Base-by-base conservation (phyloP, 2,888 invertebrate species). In the Scaptomyza caliginosa region DNA sequence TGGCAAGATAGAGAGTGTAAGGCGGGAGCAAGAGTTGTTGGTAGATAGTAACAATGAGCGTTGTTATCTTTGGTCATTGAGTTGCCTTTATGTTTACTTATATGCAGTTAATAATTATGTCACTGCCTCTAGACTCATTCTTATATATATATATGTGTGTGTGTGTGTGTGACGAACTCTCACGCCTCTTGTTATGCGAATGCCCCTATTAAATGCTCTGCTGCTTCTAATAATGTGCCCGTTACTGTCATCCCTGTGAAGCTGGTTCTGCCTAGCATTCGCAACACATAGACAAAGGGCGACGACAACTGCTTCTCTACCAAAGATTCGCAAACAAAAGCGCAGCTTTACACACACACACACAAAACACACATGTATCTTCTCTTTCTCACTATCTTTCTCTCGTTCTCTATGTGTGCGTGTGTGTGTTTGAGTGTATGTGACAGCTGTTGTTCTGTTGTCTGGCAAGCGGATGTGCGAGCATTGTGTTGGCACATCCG, bases 401-500 rank as follows among this genome's bases (percentile, higher is more conserved):
- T 50, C 19, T 39, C 51, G 56, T 34, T 65, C 55, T 67, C 38
- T 74, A 48, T 67, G 68, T 55, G 46, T 46, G 17, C 19, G 59
- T 55, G 43, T 75, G 60, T 65, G 42, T 66, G 45, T 62, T 21
- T 39, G 60, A 52, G 57, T 81, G 84, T 80, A 42, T 82, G 65
- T 80, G 83, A 82, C 83, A 84, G 83, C 79, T 81, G 81, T 78
- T 81, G 83, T 81, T 67, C 76, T 83, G 80, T 77, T 80, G 81
- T 83, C 80, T 81, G 75, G 70, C 64, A 63, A 78, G 76, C 86
- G 85, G 85, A 85, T 86, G 84, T 86, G 82, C 86, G 76, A 79
- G 84, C 80, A 85, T 84, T 84, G 85, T 84, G 85, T 83, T 78
- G 83, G 83, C 79, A 81, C 85, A 85, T 85, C 85, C 85, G 85